phyloP scores from a whole-genome alignment of 2,113 vertebrate genomes.

The Oxygymnocypris stewartii region DNA sequence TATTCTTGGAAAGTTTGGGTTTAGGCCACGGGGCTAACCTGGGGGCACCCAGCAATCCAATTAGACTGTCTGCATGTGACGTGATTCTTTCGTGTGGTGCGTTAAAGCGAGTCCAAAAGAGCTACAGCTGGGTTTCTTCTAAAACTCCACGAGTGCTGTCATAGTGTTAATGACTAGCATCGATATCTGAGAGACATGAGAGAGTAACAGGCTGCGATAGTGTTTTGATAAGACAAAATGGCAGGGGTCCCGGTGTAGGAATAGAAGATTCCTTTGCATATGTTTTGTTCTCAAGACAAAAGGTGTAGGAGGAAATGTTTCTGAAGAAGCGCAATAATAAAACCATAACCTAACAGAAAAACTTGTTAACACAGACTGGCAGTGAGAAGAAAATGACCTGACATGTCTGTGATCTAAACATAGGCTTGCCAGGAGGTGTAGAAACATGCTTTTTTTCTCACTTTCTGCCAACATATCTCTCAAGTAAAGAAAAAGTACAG shows the following conservation, averaged over 20 bases:
- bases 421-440: constrained; percentile 17
- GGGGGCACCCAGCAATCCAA: constrained; percentile 26
- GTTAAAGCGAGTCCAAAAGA: neutral
- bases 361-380: constrained; percentile 4
- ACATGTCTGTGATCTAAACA: constrained; percentile 36
- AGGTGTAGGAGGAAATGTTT: constrained; percentile 17
- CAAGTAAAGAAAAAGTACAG: neutral
- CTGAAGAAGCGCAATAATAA: neutral
- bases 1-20: constrained; percentile 32
- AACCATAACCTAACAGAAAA: constrained; percentile 19
- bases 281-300: neutral
- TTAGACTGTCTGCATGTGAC: constrained; percentile 8
- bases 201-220: neutral
- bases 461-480: neutral
- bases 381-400: constrained; percentile 30
- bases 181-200: constrained; percentile 7
- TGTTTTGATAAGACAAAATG: constrained; percentile 32
- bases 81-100: neutral
- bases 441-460: neutral
- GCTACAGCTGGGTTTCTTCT: constrained; percentile 4
- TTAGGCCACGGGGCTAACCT: constrained; percentile 12
- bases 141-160: neutral
- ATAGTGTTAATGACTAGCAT: constrained; percentile 30
- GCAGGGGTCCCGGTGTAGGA: neutral
- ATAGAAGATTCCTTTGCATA: constrained; percentile 15